Base-by-base conservation (phyloP, 1,140 invertebrate species). In the Octopus sinensis region DNA sequence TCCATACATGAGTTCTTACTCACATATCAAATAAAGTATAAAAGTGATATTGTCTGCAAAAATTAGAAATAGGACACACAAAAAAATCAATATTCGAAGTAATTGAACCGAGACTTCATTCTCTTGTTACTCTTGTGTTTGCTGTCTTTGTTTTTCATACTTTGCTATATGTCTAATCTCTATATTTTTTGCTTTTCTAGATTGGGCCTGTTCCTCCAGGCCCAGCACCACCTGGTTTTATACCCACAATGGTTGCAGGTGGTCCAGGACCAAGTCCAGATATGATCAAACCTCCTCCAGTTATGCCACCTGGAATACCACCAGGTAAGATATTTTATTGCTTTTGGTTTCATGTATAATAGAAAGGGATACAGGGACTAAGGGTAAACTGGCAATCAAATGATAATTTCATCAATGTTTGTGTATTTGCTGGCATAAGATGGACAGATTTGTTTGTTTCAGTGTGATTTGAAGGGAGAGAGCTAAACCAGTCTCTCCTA, bases 291-390 rank as follows among this genome's bases (percentile, higher is more conserved):
- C 76, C 82, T 0, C 82, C 84, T 43, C 84, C 84, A 6, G 84
- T 85, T 81, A 86, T 85, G 82, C 86, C 86, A 51, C 81, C 83
- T 80, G 85, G 86, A 12, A 80, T 78, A 68, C 52, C 43, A 80
- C 51, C 23, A 17, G 10, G 54, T 79, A 76, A 54, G 30, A 79
- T n/a, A 4, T 81, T 53, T 76, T 52, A 6, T 56, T 71, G 53
- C 62, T 78, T 17, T 56, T 52, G 43, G 77, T 62, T 68, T 23
- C 23, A 5, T 51, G 13, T 6, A 76, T 1, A 56, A 17, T 23
- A 17, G 6, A 53, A 43, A 43, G 30, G 30, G 30, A 43, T 43
- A 43, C 30, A 43, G 30, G 7, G 7, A 13, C 51, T 75, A 6
- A 53, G 6, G 17, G 6, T 0, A 13, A 53, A 4, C 6, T 79